Conservation (phyloP, 2,797 vertebrate species). For the Parauchenoglanis punctatus region DNA sequence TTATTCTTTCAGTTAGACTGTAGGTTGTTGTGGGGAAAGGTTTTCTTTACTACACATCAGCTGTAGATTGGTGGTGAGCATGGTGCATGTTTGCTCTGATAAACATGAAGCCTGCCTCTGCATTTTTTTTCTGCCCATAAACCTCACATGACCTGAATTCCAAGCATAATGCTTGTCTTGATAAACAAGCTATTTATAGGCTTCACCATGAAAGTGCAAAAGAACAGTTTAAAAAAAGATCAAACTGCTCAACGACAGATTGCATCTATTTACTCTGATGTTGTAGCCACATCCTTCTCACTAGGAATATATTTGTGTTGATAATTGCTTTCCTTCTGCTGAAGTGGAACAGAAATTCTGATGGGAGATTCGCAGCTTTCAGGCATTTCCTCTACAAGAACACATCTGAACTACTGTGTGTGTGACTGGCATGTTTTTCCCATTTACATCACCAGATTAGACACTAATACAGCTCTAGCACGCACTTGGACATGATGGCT, state of each 20-base stretch:
- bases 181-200: slow-evolving; percentile 22
- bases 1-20: neutral
- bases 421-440: slow-evolving; percentile 48
- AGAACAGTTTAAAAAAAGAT: slow-evolving; percentile 11
- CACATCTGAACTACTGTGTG: slow-evolving; percentile 27
- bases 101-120: neutral
- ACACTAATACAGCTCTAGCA: slow-evolving; percentile 43
- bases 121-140: neutral
- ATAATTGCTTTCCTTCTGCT: slow-evolving; percentile 15
- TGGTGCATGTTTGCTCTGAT: neutral
- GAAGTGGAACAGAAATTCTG: slow-evolving; percentile 6
- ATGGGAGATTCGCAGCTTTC: slow-evolving; percentile 22
- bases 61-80: neutral
- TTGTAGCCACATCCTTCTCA: neutral
- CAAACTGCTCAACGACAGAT: neutral
- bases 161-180: slow-evolving; percentile 2
- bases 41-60: neutral
- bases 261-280: slow-evolving; percentile 16
- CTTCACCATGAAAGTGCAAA: neutral
- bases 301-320: slow-evolving; percentile 9
- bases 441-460: slow-evolving; percentile 47
- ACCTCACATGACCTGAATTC: slow-evolving; percentile 17
- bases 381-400: slow-evolving; percentile 10
- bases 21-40: neutral
- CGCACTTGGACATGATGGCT: slow-evolving; percentile 46